These are phyloP conservation scores for Gadopsis marmoratus DNA, from an alignment of 2,797 vertebrate species.

Conservation along the genomic window DNA sequence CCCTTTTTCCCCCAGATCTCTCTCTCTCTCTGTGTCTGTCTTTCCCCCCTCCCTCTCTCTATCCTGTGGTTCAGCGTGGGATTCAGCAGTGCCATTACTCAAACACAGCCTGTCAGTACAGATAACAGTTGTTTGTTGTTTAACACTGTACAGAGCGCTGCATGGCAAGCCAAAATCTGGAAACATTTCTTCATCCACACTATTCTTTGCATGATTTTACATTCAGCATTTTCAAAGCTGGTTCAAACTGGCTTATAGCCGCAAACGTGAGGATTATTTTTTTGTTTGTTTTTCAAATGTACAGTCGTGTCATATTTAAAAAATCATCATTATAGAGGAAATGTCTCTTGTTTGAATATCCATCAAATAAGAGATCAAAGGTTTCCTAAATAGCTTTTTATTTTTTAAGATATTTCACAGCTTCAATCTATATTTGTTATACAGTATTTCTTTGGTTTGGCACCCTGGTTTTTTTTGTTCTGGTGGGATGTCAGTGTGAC, in stretches of 20 bases:
- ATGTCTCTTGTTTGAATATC: constrained; percentile 41
- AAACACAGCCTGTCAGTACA: constrained; percentile 73
- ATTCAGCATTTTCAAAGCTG: constrained; percentile 45
- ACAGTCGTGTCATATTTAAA: constrained; percentile 43
- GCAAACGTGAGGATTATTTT: constrained; percentile 3
- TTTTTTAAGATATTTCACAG: constrained; percentile 32
- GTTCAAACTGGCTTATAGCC: constrained; percentile 36
- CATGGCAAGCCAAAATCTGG: constrained; percentile 57
- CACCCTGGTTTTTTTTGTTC: constrained; percentile 31
- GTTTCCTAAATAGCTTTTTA: constrained; percentile 27
- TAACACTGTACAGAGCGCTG: constrained; percentile 68
- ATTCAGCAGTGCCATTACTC: constrained; percentile 74
- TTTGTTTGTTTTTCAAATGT: background rate
- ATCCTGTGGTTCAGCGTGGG: constrained; percentile 61
- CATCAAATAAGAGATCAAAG: constrained; percentile 31
- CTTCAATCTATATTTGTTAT: constrained; percentile 46
- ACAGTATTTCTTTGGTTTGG: constrained; percentile 50
- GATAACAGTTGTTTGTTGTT: constrained; percentile 75
- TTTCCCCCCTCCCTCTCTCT: constrained; percentile 10
- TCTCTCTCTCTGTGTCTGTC: constrained; percentile 9
- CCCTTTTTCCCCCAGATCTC: background rate
- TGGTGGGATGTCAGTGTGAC: constrained; percentile 13
- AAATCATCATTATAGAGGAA: constrained; percentile 54
- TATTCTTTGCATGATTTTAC: constrained; percentile 48
- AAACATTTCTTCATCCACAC: constrained; percentile 37